These are phyloP conservation scores for Enoplosus armatus DNA, from an alignment of 2,797 vertebrate species.

Conservation along the genomic window DNA sequence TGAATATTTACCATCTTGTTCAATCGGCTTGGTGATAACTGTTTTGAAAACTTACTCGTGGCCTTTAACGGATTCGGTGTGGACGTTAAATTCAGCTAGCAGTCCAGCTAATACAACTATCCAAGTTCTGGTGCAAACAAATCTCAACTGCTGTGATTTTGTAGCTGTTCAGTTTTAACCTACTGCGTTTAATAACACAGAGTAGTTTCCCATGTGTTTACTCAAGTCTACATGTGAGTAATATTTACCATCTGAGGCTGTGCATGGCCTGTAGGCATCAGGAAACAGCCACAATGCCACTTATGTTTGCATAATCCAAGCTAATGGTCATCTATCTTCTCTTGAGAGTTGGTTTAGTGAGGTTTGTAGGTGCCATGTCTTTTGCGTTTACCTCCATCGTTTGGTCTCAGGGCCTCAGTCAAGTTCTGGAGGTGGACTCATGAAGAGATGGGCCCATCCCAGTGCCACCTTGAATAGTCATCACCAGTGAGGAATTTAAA, in stretches of 20 bases:
- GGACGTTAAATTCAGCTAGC: conserved; percentile 55
- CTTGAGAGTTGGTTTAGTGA: conserved; percentile 21
- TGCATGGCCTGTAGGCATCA: conserved; percentile 68
- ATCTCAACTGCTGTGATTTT: conserved; percentile 1
- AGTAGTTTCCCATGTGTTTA: conserved; percentile 23
- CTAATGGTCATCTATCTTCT: conserved; percentile 59
- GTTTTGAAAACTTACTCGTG: conserved; percentile 60
- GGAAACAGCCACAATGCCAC: conserved; percentile 52
- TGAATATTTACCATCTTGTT: not conserved
- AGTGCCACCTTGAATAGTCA: conserved; percentile 30
- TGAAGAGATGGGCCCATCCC: conserved; percentile 30
- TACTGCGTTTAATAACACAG: not conserved
- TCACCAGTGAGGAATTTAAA: conserved; percentile 24
- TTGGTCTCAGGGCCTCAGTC: conserved; percentile 11
- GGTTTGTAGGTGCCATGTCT: conserved; percentile 7
- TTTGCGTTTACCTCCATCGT: conserved; percentile 30
- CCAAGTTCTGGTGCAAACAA: conserved; percentile 52
- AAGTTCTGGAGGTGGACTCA: conserved; percentile 34
- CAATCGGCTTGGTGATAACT: not conserved
- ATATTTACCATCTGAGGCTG: conserved; percentile 37
- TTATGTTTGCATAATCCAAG: conserved; percentile 65
- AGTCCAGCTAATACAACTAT: conserved; percentile 56
- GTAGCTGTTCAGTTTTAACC: not conserved
- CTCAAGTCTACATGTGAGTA: conserved; percentile 18
- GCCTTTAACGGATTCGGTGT: conserved; percentile 42